These are phyloP conservation scores for Apostichopus parvimensis DNA, from an alignment of 35 echinoderm and acorn worm genomes.

Conservation along the genomic window DNA sequence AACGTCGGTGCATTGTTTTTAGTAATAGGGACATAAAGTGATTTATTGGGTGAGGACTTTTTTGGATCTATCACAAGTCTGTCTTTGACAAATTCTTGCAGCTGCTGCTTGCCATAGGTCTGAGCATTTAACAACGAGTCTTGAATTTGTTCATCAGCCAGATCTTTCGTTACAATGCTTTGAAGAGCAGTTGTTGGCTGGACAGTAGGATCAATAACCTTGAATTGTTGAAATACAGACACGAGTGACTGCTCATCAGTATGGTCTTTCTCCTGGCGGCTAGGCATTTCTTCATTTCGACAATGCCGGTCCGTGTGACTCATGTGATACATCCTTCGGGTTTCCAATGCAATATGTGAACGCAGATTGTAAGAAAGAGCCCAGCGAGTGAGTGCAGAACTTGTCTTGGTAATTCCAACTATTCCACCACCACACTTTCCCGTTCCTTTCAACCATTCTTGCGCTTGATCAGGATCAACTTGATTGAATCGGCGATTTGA, in stretches of 20 bases:
- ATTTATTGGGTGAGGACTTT: not conserved
- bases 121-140: conserved; percentile 50
- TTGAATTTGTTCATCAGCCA: conserved; percentile 29
- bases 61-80: not conserved
- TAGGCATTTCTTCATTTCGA: not conserved
- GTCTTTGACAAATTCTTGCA: conserved; percentile 22
- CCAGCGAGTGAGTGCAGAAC: conserved; percentile 52
- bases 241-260: not conserved
- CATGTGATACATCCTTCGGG: conserved; percentile 3
- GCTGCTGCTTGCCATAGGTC: conserved; percentile 2
- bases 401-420: conserved; percentile 67
- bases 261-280: not conserved
- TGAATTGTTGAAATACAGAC: not conserved
- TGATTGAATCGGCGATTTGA: conserved; percentile 3
- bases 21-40: too few relatives aligned
- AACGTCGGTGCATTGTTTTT: conserved; percentile 19
- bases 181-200: not conserved
- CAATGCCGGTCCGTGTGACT: not conserved
- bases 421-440: conserved; percentile 62
- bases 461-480: conserved; percentile 15
- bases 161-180: conserved; percentile 47
- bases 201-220: not conserved
- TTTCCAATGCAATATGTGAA: conserved; percentile 48
- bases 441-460: conserved; percentile 52
- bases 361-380: conserved; percentile 64